Evolutionary conservation across 1,140 invertebrate species (phyloP), one percentile per base, ranked within the genome.

Genomic region (Scylla paramamosain): DNA sequence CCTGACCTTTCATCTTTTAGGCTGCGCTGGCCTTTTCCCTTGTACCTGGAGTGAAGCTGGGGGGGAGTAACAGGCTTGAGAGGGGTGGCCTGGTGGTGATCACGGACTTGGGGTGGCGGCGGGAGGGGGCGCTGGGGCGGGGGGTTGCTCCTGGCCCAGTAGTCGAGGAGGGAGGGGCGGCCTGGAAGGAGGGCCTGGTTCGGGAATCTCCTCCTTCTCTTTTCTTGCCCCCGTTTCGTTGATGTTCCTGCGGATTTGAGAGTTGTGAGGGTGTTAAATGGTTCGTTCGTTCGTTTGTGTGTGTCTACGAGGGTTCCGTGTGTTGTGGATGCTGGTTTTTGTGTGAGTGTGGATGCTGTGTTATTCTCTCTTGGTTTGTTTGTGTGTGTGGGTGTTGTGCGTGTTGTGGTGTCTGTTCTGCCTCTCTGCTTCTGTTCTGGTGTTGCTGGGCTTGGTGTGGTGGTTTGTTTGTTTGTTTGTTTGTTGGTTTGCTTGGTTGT

Each of bases 101-200:
- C 93, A 86, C 95, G 83, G 12, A 96, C 98, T 97, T 25, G 99
- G 98, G 94, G 98, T 20, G 96, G 99, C 29, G 98, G 98, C 84
- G 99, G 99, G 96, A 99, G 97, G 93, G 98, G 98, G 96, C 98
- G 98, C 96, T 97, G 98, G 28, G 98, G 98, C 90, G 98, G 97
- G 94, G n/a, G 97, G 87, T 97, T 97, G 96, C 98, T 98, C 45
- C 95, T 91, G 39, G 92, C 98, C 59, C 10, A 67, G 59, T 67
- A 67, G 97, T 98, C 99, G 96, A 99, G 97, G 97, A n/a, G n/a
- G n/a, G n/a, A n/a, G 96, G 98, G 98, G 99, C 98, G 89, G 98
- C 98, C 91, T 98, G 98, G 98, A 98, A 77, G 98, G 98, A 95
- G 98, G 98, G 92, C 98, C 98, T 83, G 98, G 98, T 96, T 99